Evolutionary conservation across 1,140 invertebrate species (phyloP).

Genomic region (Acromyrmex charruanus): DNA sequence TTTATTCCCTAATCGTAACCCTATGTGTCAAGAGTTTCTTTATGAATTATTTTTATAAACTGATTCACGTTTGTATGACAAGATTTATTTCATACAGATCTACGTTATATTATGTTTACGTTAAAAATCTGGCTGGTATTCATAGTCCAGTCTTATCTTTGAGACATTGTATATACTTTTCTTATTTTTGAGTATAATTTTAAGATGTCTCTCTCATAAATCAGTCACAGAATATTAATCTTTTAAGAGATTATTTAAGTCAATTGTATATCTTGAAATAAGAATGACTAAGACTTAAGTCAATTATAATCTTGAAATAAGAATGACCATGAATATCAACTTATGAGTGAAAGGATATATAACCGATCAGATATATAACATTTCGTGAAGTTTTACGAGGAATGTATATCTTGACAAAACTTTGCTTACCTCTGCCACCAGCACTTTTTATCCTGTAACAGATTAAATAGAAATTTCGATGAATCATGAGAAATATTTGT

Average conservation of each 20-base stretch:
- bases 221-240: too few relatives aligned
- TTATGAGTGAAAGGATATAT: neutral
- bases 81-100: conserved; percentile 18
- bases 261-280: too few relatives aligned
- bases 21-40: neutral
- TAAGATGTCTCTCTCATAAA: too few relatives aligned
- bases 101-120: neutral
- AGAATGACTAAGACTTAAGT: too few relatives aligned
- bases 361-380: neutral
- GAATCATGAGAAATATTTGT: conserved; percentile 11
- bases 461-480: conserved; percentile 65
- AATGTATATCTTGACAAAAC: conserved; percentile 8
- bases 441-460: conserved; percentile 84
- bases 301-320: too few relatives aligned
- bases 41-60: conserved; percentile 11
- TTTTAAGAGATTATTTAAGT: too few relatives aligned
- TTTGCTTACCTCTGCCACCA: conserved; percentile 83
- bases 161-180: too few relatives aligned
- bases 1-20: conserved; percentile 36
- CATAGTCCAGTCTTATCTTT: too few relatives aligned
- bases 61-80: neutral
- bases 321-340: too few relatives aligned
- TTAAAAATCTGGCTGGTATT: neutral
- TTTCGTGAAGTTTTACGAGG: neutral
- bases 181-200: too few relatives aligned